Evolutionary conservation across 2,797 vertebrate species (phyloP).

Genomic region (Pygocentrus nattereri): DNA sequence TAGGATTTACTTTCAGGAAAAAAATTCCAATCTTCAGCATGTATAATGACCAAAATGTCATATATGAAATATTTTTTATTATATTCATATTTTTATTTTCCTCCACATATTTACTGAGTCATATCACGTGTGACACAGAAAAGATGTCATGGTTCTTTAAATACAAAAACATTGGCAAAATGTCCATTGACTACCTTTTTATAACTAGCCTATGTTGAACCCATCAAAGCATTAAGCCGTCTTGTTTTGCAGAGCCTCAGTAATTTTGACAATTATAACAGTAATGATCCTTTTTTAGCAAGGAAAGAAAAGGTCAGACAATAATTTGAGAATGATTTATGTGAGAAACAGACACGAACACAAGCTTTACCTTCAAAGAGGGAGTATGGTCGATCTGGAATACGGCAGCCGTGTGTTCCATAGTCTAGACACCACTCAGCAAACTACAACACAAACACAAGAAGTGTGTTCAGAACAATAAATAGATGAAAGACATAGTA

Average conservation of each 20-base stretch:
- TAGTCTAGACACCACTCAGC: slow-evolving; percentile 98
- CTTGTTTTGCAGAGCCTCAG: neutral
- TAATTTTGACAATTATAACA: neutral
- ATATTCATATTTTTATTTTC: too few relatives aligned
- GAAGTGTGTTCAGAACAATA: neutral
- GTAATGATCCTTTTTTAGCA: neutral
- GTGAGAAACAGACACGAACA: neutral
- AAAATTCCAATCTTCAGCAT: too few relatives aligned
- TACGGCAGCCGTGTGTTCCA: slow-evolving; percentile 94
- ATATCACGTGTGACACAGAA: slow-evolving; percentile 6
- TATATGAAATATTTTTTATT: too few relatives aligned
- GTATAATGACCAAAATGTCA: too few relatives aligned
- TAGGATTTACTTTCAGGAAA: too few relatives aligned
- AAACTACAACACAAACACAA: slow-evolving; percentile 79
- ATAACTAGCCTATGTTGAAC: slow-evolving; percentile 2
- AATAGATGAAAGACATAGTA: neutral
- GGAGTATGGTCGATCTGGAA: slow-evolving; percentile 96
- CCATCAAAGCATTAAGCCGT: neutral
- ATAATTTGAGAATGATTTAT: neutral
- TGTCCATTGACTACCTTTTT: neutral
- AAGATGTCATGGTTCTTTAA: neutral
- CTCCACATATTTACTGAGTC: slow-evolving; percentile 8
- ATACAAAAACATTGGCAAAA: neutral
- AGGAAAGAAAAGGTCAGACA: neutral
- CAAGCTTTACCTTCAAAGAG: slow-evolving; percentile 93